Conservation (phyloP, 2,888 invertebrate species). For the Ectemnius continuus region DNA sequence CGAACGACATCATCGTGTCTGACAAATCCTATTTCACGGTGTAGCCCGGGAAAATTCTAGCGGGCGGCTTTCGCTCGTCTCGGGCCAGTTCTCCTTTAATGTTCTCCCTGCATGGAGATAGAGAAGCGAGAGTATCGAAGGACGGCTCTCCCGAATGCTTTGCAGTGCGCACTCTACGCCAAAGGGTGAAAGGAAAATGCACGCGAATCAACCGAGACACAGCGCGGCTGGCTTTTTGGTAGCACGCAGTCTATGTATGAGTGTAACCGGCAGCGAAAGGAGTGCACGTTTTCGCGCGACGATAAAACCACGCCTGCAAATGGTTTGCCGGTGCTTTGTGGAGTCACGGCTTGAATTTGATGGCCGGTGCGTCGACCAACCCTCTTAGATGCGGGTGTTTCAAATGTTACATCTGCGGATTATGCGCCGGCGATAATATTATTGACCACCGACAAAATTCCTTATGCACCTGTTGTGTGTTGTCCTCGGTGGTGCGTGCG, state of each 20-base stretch:
- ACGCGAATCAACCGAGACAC: background rate
- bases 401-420: slow-evolving; percentile 18
- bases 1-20: no score
- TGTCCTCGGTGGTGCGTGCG: background rate
- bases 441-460: slow-evolving; percentile 15
- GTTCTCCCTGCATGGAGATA: no score
- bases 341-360: slow-evolving; percentile 18
- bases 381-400: slow-evolving; percentile 28
- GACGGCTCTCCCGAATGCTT: background rate
- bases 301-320: slow-evolving; percentile 5
- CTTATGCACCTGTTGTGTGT: background rate
- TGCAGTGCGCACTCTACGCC: background rate
- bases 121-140: background rate
- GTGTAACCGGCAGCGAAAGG: slow-evolving; percentile 1
- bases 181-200: background rate
- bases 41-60: no score
- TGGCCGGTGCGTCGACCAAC: background rate
- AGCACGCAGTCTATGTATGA: background rate
- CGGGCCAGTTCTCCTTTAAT: no score
- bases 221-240: background rate
- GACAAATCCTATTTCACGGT: no score
- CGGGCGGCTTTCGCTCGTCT: no score
- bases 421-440: slow-evolving; percentile 28
- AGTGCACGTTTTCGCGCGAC: background rate
- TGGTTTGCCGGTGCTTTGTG: background rate